phyloP scores from a whole-genome alignment of 2,113 vertebrate species.

The Coregonus clupeaformis region DNA sequence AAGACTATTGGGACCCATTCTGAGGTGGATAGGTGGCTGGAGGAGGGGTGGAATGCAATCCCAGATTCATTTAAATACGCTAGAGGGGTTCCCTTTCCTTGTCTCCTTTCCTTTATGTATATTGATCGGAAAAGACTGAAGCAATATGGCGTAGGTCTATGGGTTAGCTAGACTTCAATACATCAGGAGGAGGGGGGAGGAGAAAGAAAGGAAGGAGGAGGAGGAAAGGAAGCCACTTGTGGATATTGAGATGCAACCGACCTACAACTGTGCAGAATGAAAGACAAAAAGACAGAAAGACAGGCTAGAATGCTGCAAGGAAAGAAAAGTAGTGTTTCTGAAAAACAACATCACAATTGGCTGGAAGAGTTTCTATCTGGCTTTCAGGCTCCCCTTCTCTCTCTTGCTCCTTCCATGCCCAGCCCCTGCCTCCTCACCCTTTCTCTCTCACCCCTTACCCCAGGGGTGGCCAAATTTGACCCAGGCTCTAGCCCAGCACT shows the following conservation, averaged over 20 bases:
- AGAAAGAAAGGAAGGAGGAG: neutral
- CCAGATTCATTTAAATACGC: neutral
- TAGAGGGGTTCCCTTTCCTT: neutral
- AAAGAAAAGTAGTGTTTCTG: constrained; percentile 54
- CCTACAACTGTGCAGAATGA: constrained; percentile 1
- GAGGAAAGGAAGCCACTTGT: neutral
- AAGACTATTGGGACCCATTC: neutral
- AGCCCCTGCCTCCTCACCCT: neutral
- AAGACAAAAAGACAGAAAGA: neutral
- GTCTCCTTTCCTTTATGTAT: constrained; percentile 9
- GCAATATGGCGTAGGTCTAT: neutral
- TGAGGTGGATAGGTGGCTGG: neutral
- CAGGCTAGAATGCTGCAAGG: neutral
- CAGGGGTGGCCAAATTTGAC: too few relatives aligned
- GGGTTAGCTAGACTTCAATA: neutral
- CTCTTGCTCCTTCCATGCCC: neutral
- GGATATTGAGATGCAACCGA: neutral
- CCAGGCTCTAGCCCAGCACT: too few relatives aligned
- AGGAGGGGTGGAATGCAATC: neutral
- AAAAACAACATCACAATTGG: constrained; percentile 30
- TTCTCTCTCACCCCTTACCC: neutral
- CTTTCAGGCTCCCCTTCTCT: neutral
- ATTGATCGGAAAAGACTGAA: neutral
- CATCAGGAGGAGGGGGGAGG: neutral
- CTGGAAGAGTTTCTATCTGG: constrained; percentile 37